A percentile compares a stretch with the other conserved stretches of the same genome.
These are phyloP conservation scores for Aplysina aerophoba DNA, from an alignment of 37 sponge, comb jelly and placozoan species.

Conservation along the genomic window DNA sequence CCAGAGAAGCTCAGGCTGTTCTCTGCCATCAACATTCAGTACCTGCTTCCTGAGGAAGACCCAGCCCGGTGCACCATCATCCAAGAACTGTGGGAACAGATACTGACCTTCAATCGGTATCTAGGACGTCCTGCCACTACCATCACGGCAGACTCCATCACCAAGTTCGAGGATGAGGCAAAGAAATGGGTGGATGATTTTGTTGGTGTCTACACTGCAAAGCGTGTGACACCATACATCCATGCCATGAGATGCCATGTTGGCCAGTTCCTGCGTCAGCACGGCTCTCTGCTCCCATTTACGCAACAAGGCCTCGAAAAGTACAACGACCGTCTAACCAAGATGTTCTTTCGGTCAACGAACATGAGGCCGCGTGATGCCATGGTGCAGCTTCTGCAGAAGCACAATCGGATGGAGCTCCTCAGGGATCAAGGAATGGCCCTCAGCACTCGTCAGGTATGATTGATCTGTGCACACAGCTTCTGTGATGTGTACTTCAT, in stretches of 20 bases:
- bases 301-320: constrained; percentile 33
- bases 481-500: too few relatives aligned
- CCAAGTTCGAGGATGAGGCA: background rate
- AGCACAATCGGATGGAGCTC: too few relatives aligned
- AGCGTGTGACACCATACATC: constrained; percentile 9
- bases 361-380: too few relatives aligned
- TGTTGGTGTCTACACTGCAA: background rate
- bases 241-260: constrained; percentile 30
- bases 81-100: constrained; percentile 17
- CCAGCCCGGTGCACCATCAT: background rate
- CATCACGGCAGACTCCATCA: too few relatives aligned
- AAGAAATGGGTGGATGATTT: background rate
- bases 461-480: too few relatives aligned
- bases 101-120: background rate
- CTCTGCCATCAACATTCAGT: background rate
- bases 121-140: too few relatives aligned
- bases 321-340: too few relatives aligned
- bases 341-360: too few relatives aligned
- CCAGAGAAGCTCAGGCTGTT: constrained; percentile 43
- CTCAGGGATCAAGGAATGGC: too few relatives aligned
- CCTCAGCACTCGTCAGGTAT: too few relatives aligned
- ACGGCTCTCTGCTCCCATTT: constrained; percentile 17
- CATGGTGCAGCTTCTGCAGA: too few relatives aligned
- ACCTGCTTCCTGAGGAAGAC: background rate
- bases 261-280: constrained; percentile 2